Percentiles rank a stretch among this genome's conserved stretches.
Evolutionary conservation across 2,113 vertebrate species (phyloP).

Genomic region (Lynx canadensis): DNA sequence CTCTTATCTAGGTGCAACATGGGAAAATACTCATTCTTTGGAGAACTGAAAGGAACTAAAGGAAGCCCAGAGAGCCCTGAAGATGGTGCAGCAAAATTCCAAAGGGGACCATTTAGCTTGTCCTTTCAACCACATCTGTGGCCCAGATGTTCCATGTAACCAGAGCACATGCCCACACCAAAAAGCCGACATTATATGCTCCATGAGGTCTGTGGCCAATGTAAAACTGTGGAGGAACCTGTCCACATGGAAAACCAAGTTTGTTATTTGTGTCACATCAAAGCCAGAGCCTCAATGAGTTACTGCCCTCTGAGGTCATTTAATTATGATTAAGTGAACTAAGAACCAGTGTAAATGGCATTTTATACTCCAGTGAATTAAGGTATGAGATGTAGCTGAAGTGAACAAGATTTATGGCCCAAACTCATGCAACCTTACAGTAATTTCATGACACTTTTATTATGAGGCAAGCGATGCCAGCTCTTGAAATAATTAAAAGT

Average conservation of each 20-base stretch:
- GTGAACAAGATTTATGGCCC: conserved; percentile 87
- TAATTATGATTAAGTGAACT: conserved; percentile 89
- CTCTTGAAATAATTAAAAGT: conserved; percentile 86
- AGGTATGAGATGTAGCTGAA: conserved; percentile 86
- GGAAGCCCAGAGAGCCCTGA: conserved; percentile 64
- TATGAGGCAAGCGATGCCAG: conserved; percentile 77
- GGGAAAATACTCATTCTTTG: conserved; percentile 33
- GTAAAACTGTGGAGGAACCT: conserved; percentile 81
- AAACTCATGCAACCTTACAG: conserved; percentile 86
- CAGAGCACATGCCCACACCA: conserved; percentile 83
- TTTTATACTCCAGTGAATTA: conserved; percentile 88
- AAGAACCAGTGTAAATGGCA: conserved; percentile 85
- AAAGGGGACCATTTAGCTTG: conserved; percentile 82
- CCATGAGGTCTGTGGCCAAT: conserved; percentile 76
- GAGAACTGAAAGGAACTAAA: conserved; percentile 58
- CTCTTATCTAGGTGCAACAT: conserved; percentile 17
- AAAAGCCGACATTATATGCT: conserved; percentile 81
- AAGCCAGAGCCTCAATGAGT: conserved; percentile 84
- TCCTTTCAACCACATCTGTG: conserved; percentile 86
- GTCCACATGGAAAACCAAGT: conserved; percentile 82
- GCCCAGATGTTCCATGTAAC: conserved; percentile 86
- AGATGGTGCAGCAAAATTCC: conserved; percentile 79
- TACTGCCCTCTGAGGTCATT: conserved; percentile 87
- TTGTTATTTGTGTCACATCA: conserved; percentile 89
- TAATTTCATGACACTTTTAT: conserved; percentile 86